These are phyloP conservation scores for Allygus modestus DNA, from an alignment of 2,888 invertebrate species.

Conservation along the genomic window DNA sequence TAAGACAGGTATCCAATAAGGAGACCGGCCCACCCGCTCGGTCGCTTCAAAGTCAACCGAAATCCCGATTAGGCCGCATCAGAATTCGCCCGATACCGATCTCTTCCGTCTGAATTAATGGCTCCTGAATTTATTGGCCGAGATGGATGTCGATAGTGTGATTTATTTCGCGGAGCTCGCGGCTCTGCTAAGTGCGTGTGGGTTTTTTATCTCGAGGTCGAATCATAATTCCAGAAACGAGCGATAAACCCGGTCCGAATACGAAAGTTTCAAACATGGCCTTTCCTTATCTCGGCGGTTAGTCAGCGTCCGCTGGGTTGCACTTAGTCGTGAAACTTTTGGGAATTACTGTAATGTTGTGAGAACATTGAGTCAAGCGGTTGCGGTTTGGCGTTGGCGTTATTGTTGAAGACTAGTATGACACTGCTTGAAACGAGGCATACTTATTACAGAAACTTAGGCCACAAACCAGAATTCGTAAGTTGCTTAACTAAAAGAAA, in stretches of 20 bases:
- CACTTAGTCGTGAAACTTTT: too few relatives aligned
- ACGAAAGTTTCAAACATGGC: neutral
- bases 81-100: slow-evolving; percentile 35
- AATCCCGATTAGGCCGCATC: slow-evolving; percentile 59
- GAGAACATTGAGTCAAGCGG: too few relatives aligned
- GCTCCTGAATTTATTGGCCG: slow-evolving; percentile 59
- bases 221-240: slow-evolving; percentile 56
- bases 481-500: too few relatives aligned
- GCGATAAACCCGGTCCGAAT: slow-evolving; percentile 45
- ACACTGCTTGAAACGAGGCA: too few relatives aligned
- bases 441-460: too few relatives aligned
- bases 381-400: too few relatives aligned
- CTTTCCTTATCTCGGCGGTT: slow-evolving; percentile 13
- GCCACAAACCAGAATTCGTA: too few relatives aligned
- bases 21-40: slow-evolving; percentile 39
- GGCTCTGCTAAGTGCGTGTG: slow-evolving; percentile 53
- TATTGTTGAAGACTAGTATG: too few relatives aligned
- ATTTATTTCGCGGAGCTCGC: slow-evolving; percentile 50
- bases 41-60: slow-evolving; percentile 58
- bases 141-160: slow-evolving; percentile 52
- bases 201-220: slow-evolving; percentile 56
- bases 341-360: too few relatives aligned
- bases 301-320: neutral
- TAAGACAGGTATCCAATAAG: slow-evolving; percentile 35
- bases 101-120: slow-evolving; percentile 56